Evolutionary conservation across 2,888 invertebrate species (phyloP).

Genomic region (Willowsia nigromaculata): DNA sequence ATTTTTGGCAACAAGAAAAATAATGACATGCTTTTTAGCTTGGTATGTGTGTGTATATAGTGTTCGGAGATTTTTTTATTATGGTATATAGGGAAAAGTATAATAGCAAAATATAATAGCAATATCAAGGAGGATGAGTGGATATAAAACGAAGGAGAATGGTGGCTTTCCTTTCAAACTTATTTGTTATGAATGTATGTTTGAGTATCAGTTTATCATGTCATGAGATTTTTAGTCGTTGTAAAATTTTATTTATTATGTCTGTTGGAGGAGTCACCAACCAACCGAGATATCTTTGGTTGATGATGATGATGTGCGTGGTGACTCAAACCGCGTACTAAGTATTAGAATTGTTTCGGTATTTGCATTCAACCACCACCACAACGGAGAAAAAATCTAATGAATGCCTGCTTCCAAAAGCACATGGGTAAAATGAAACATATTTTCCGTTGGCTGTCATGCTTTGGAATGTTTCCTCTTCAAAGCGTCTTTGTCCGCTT

Average conservation of each 20-base stretch:
- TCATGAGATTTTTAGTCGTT: conserved; percentile 12
- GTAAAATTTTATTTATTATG: conserved; percentile 41
- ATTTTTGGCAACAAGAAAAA: conserved; percentile 15
- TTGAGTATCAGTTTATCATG: conserved; percentile 2
- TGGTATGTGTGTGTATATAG: too few species aligned
- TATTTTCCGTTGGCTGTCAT: background rate
- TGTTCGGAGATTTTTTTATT: too few species aligned
- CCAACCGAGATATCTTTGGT: conserved; percentile 13
- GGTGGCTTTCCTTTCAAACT: too few species aligned
- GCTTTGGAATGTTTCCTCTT: too few species aligned
- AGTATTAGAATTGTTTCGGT: background rate
- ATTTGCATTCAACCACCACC: background rate
- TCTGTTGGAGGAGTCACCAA: conserved; percentile 35
- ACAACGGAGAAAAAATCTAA: background rate
- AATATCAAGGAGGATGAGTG: too few species aligned
- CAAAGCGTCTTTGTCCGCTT: too few species aligned
- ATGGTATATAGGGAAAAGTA: background rate
- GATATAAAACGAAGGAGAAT: too few species aligned
- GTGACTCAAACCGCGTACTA: background rate
- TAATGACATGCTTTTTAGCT: background rate
- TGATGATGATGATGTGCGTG: background rate
- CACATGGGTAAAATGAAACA: background rate
- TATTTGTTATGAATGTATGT: background rate
- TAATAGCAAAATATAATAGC: background rate
- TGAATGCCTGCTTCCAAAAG: background rate